phyloP scores from a whole-genome alignment of 1,140 invertebrate species.

The Oncopeltus fasciatus region DNA sequence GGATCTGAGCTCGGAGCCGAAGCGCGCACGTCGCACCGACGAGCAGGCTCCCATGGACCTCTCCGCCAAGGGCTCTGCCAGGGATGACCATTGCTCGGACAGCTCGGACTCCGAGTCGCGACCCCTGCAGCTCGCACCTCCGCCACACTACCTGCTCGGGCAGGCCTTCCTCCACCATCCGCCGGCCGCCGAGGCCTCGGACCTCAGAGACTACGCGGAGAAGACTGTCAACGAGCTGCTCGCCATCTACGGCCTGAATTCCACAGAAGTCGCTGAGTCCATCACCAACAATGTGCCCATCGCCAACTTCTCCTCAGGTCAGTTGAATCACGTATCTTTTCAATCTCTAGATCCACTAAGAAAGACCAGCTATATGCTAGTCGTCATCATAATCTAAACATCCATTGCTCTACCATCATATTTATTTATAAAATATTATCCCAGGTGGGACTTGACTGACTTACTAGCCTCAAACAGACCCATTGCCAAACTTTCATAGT shows the following conservation, averaged over 20 bases:
- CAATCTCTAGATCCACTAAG: too few relatives aligned
- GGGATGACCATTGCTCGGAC: conserved; percentile 1
- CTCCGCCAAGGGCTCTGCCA: too few relatives aligned
- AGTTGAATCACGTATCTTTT: conserved; percentile 17
- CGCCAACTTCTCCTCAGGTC: conserved; percentile 33
- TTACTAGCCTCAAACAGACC: too few relatives aligned
- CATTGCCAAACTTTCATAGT: too few relatives aligned
- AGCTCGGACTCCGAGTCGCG: conserved; percentile 20
- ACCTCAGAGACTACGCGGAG: conserved; percentile 41
- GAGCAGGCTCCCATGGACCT: conserved; percentile 25
- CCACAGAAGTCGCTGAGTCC: conserved; percentile 31
- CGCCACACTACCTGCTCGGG: conserved; percentile 21
- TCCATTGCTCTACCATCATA: too few relatives aligned
- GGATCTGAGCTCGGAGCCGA: conserved; percentile 10
- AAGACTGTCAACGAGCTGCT: conserved; percentile 43
- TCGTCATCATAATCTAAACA: too few relatives aligned
- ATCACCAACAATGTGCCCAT: conserved; percentile 32
- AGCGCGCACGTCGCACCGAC: not conserved
- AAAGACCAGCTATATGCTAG: too few relatives aligned
- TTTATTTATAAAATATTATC: too few relatives aligned
- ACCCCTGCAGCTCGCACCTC: conserved; percentile 1
- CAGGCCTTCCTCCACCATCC: conserved; percentile 23
- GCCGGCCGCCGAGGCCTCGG: conserved; percentile 27
- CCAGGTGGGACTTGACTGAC: too few relatives aligned
- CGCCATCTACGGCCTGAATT: conserved; percentile 38